Base-by-base conservation (phyloP, 2,888 invertebrate species). In the Drosophila phalerata region DNA sequence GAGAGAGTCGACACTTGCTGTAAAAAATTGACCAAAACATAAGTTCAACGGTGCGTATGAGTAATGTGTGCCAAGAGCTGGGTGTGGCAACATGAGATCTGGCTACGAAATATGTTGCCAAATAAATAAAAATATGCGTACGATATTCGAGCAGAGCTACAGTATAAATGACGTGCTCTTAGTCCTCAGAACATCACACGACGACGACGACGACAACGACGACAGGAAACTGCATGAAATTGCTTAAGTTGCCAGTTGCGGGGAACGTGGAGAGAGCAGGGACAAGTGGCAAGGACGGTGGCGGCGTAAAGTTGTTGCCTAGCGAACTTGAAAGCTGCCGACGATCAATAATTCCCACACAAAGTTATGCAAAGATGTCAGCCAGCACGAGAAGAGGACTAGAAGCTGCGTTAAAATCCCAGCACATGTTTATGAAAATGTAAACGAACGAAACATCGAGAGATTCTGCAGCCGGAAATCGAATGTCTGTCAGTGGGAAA, bases 371-470 rank as follows among this genome's bases (percentile, higher is more conserved):
- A 79, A 79, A 79, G 77, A 74, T 79, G 79, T 74, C 79, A 79
- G 58, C 67, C 56, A 43, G 60, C 25, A 49, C 43, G 43, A 17
- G 47, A 15, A 52, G 3, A 48, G 40, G 15, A 43, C 19, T 45
- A 40, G 28, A 37, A 60, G 28, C 34, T 38, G 49, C 32, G n/a
- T 53, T 47, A 61, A 79, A 76, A 79, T 79, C 79, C 64, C 61
- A 71, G 80, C 77, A 82, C 78, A 81, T 84, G 84, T 84, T 85
- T 84, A 85, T 85, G 83, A 83, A 84, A 81, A 84, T 84, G 81
- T 82, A 74, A 74, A 53, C 69, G 76, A 73, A 69, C 62, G 58
- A 48, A 69, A 65, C 76, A 76, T 76, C 28, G 64, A 65, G 57
- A 52, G 62, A 69, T 60, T 73, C 65, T 76, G 76, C 76, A 76